These are phyloP conservation scores for Trochalopteron elliotii DNA, from an alignment of 2,113 vertebrate species.

Conservation along the genomic window DNA sequence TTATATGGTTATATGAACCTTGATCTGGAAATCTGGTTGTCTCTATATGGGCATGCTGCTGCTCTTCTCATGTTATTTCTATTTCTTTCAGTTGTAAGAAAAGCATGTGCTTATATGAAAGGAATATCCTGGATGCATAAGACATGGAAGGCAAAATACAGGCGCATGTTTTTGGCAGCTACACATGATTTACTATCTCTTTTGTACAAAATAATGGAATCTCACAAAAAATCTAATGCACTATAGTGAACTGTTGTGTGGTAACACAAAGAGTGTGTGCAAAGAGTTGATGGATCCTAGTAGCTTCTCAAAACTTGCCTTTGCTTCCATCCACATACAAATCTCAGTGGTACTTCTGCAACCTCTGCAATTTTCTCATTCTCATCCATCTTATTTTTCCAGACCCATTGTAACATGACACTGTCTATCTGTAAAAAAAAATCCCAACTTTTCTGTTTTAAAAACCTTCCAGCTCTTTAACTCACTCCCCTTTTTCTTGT, in stretches of 20 bases:
- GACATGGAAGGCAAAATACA: neutral
- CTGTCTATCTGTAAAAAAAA: neutral
- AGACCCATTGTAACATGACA: neutral
- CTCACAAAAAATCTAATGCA: neutral
- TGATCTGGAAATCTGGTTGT: neutral
- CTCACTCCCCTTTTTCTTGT: neutral
- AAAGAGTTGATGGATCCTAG: neutral
- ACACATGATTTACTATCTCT: neutral
- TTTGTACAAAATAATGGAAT: neutral
- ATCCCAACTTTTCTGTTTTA: neutral
- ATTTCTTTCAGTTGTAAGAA: neutral
- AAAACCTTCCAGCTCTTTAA: neutral
- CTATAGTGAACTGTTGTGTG: accelerated
- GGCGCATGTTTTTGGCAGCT: neutral
- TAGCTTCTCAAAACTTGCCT: neutral
- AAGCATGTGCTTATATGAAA: neutral
- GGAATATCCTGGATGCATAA: neutral
- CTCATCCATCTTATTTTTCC: neutral
- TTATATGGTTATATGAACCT: neutral
- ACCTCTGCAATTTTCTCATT: neutral
- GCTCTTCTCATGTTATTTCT: neutral
- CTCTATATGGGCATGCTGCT: neutral
- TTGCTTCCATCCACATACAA: neutral
- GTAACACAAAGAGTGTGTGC: neutral
- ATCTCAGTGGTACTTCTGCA: neutral